A percentile compares a stretch with the other conserved stretches of the same genome.
These are phyloP conservation scores for Agrotis puta DNA, from an alignment of 2,888 invertebrate genomes.

Conservation along the genomic window DNA sequence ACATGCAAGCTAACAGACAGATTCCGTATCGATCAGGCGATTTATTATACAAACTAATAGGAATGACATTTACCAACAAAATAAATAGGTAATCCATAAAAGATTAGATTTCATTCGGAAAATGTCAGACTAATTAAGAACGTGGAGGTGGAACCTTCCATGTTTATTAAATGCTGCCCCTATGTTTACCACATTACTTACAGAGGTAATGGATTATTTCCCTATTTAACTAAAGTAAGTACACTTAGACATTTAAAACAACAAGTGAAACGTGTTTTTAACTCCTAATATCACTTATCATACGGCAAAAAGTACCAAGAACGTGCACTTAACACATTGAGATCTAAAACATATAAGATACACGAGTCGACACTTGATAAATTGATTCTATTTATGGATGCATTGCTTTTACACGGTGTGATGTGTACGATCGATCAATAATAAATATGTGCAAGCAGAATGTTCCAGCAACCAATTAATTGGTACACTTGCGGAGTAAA, in stretches of 20 bases:
- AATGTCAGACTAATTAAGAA: conserved; percentile 57
- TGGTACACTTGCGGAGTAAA: conserved; percentile 55
- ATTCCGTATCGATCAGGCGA: conserved; percentile 19
- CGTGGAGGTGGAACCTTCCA: conserved; percentile 9
- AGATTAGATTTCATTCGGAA: conserved; percentile 41
- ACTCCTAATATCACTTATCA: conserved; percentile 22
- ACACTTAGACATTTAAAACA: conserved; percentile 15
- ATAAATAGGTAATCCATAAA: conserved; percentile 29
- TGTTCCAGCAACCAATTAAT: conserved; percentile 58
- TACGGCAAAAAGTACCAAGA: conserved; percentile 28
- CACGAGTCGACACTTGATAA: conserved; percentile 58
- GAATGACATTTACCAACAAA: conserved; percentile 41
- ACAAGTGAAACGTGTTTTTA: conserved; percentile 5
- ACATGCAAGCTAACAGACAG: conserved; percentile 14
- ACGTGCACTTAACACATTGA: conserved; percentile 51
- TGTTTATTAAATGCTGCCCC: conserved; percentile 16
- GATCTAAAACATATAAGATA: conserved; percentile 58
- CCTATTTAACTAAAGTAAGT: conserved; percentile 3
- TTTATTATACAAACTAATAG: conserved; percentile 30
- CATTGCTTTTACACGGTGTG: conserved; percentile 56
- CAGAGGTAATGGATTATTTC: neutral
- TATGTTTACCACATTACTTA: conserved; percentile 6
- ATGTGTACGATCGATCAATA: conserved; percentile 60
- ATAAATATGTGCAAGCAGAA: conserved; percentile 59
- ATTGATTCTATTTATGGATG: conserved; percentile 62